Conservation (phyloP, 2,888 invertebrate genomes). For the Ypsolopha sequella region DNA sequence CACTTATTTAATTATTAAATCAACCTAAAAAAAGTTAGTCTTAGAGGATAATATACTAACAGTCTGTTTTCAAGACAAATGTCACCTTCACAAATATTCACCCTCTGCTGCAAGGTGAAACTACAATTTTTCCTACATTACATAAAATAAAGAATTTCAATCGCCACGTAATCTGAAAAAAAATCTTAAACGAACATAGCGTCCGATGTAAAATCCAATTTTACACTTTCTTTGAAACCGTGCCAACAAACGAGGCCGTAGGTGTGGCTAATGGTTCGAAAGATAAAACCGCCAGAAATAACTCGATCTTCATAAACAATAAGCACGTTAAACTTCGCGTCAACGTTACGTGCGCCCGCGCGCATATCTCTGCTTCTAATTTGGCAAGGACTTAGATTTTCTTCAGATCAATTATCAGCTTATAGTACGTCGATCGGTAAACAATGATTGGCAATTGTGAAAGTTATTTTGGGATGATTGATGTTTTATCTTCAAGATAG, state of each 20-base stretch:
- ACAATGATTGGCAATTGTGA: neutral
- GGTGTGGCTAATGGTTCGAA: constrained; percentile 56
- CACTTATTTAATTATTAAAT: too few species aligned
- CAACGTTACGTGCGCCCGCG: constrained; percentile 22
- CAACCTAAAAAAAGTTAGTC: too few species aligned
- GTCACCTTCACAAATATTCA: neutral
- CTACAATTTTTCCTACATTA: neutral
- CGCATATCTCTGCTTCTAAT: constrained; percentile 20
- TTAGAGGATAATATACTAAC: too few species aligned
- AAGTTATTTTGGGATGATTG: neutral
- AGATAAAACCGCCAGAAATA: constrained; percentile 65
- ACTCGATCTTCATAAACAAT: constrained; percentile 57
- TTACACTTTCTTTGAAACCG: constrained; percentile 57
- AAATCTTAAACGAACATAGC: constrained; percentile 19
- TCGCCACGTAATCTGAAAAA: constrained; percentile 25
- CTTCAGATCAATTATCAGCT: neutral
- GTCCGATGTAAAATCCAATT: constrained; percentile 45
- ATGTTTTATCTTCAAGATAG: neutral
- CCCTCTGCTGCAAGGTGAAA: neutral
- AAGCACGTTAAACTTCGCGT: constrained; percentile 33
- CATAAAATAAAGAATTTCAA: constrained; percentile 11
- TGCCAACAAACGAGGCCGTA: constrained; percentile 49
- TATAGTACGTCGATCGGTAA: neutral
- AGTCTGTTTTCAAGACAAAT: neutral
- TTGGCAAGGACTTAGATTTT: constrained; percentile 5